Conservation (phyloP, 2,888 invertebrate species). For the Harpalus rubripes region DNA sequence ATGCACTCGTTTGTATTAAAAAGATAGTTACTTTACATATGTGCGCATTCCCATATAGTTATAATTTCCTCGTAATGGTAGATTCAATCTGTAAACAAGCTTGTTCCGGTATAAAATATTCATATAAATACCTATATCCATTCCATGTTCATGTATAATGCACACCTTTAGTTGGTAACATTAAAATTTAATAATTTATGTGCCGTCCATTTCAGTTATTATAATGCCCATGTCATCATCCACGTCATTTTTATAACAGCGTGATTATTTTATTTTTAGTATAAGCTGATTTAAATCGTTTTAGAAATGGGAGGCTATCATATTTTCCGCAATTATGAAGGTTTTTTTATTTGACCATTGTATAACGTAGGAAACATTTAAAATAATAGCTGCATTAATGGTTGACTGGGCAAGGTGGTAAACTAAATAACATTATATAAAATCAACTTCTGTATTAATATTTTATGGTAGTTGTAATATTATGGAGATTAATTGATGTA, state of each 20-base stretch:
- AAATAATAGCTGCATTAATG: not conserved
- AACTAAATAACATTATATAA: not conserved
- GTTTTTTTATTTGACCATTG: not conserved
- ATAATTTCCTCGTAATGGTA: constrained; percentile 26
- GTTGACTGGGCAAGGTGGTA: not conserved
- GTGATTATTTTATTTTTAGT: constrained; percentile 35
- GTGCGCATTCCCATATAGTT: constrained; percentile 29
- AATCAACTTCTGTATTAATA: not conserved
- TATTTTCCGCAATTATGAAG: constrained; percentile 4
- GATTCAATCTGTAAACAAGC: constrained; percentile 51
- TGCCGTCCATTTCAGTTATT: constrained; percentile 37
- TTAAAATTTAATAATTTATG: constrained; percentile 52
- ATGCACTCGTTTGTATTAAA: constrained; percentile 11
- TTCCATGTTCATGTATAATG: constrained; percentile 36
- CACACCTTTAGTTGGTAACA: constrained; percentile 32
- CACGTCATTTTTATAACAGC: constrained; percentile 34
- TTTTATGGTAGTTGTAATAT: not conserved
- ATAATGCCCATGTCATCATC: constrained; percentile 38
- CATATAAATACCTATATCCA: constrained; percentile 47
- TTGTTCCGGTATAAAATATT: constrained; percentile 52
- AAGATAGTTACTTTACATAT: constrained; percentile 11
- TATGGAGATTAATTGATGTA: not conserved
- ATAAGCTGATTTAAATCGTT: constrained; percentile 6
- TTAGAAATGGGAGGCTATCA: constrained; percentile 18
- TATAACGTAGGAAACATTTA: not conserved